Percentiles rank a stretch among this genome's conserved stretches.
Evolutionary conservation across 92 coral and sea anemone species (phyloP).

Genomic region (Palythoa grandis): DNA sequence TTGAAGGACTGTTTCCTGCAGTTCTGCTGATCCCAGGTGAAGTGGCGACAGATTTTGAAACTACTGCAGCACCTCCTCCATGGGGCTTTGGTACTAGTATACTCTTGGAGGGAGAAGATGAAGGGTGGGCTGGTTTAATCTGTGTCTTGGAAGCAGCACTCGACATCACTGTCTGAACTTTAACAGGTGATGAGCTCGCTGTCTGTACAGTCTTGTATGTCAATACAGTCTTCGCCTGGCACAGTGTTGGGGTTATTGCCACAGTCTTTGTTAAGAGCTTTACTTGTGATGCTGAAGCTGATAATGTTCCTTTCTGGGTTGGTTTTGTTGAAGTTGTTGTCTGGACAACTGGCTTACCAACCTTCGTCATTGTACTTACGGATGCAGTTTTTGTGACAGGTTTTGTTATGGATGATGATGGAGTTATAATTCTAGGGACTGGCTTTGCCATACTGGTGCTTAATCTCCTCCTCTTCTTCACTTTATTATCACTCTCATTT

Average conservation of each 20-base stretch:
- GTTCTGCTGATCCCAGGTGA: slow-evolving; percentile 51
- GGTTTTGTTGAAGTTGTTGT: slow-evolving; percentile 66
- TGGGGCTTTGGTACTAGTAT: slow-evolving; percentile 78
- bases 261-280: slow-evolving; percentile 87
- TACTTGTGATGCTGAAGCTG: slow-evolving; percentile 86
- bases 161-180: slow-evolving; percentile 81
- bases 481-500: slow-evolving; percentile 74
- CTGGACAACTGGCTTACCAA: slow-evolving; percentile 65
- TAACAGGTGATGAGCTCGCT: slow-evolving; percentile 68
- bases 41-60: slow-evolving; percentile 24
- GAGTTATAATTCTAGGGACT: slow-evolving; percentile 67
- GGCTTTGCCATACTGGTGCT: slow-evolving; percentile 78
- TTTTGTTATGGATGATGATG: slow-evolving; percentile 71
- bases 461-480: slow-evolving; percentile 72
- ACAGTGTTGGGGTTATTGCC: slow-evolving; percentile 76
- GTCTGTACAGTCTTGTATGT: slow-evolving; percentile 81
- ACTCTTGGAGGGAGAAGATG: slow-evolving; percentile 66
- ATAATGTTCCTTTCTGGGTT: slow-evolving; percentile 64
- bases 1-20: slow-evolving; percentile 45
- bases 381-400: slow-evolving; percentile 69
- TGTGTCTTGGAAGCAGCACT: slow-evolving; percentile 73
- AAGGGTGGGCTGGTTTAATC: slow-evolving; percentile 63
- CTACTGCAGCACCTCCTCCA: slow-evolving; percentile 32
- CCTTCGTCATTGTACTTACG: slow-evolving; percentile 91
- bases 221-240: slow-evolving; percentile 80